Percentiles rank a stretch among this genome's conserved stretches.
Conservation (phyloP, 2,113 vertebrate genomes). For the Pseudonaja textilis region DNA sequence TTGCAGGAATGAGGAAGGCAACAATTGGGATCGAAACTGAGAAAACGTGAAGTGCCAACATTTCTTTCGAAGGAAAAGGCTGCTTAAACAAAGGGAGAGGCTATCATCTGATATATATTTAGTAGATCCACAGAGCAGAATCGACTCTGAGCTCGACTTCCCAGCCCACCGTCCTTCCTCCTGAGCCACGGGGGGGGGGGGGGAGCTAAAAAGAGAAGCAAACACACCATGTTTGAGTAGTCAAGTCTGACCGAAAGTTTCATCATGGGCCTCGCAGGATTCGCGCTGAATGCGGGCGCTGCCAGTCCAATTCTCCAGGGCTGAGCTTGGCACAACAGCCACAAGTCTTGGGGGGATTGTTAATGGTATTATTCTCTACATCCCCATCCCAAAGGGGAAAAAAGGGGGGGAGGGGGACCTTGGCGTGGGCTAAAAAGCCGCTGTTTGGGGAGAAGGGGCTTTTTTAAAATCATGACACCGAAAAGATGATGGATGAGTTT, state of each 20-base stretch:
- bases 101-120: background rate
- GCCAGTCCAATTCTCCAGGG: constrained; percentile 57
- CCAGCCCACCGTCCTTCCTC: background rate
- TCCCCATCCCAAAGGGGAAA: background rate
- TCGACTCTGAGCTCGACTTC: background rate
- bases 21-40: background rate
- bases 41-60: background rate
- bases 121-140: background rate
- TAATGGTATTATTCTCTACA: constrained; percentile 61
- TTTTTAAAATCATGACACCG: background rate
- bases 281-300: constrained; percentile 41
- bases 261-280: constrained; percentile 72
- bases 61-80: background rate
- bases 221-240: constrained; percentile 45
- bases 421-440: too few species aligned
- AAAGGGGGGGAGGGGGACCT: too few species aligned
- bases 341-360: constrained; percentile 62
- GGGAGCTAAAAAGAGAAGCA: background rate
- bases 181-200: background rate
- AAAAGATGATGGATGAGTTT: background rate
- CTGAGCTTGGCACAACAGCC: constrained; percentile 63
- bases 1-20: background rate
- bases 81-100: background rate
- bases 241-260: constrained; percentile 65
- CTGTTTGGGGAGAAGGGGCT: too few species aligned